Conservation (phyloP, 1,140 invertebrate genomes). For the Caenorhabditis brenneri region DNA sequence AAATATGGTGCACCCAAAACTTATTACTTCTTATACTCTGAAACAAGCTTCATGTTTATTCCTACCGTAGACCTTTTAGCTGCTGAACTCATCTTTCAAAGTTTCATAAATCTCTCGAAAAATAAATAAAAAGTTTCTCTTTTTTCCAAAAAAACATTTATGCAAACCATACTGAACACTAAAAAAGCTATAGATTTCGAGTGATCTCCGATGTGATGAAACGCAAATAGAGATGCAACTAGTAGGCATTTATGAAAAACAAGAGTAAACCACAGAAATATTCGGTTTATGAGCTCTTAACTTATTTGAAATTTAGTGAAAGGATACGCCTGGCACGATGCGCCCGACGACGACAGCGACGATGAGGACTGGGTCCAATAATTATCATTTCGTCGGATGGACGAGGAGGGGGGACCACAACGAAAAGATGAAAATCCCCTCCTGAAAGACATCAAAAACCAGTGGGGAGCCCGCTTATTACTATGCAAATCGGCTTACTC, state of each 20-base stretch:
- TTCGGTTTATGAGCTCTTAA: conserved; percentile 37
- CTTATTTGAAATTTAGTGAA: conserved; percentile 7
- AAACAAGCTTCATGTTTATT: too few relatives aligned
- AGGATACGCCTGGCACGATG: conserved; percentile 13
- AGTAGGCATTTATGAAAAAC: not conserved
- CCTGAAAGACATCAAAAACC: conserved; percentile 36
- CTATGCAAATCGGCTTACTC: conserved; percentile 43
- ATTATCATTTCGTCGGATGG: not conserved
- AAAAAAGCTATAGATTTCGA: not conserved
- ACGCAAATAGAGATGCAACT: not conserved
- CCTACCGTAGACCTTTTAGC: too few relatives aligned
- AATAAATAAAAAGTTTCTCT: not conserved
- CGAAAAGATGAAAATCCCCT: conserved; percentile 41
- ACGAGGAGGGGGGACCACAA: not conserved
- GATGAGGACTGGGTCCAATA: conserved; percentile 9
- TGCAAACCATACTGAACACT: not conserved
- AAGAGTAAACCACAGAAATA: not conserved
- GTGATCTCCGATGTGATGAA: not conserved
- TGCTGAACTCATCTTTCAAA: too few relatives aligned
- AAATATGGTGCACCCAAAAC: too few relatives aligned
- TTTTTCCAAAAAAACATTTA: not conserved
- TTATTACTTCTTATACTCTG: too few relatives aligned
- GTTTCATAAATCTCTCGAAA: not conserved
- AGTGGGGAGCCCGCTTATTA: not conserved
- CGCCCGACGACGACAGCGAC: not conserved